Evolutionary conservation across 2,888 invertebrate genomes (phyloP).

Genomic region (Drosophila atroscutellata): DNA sequence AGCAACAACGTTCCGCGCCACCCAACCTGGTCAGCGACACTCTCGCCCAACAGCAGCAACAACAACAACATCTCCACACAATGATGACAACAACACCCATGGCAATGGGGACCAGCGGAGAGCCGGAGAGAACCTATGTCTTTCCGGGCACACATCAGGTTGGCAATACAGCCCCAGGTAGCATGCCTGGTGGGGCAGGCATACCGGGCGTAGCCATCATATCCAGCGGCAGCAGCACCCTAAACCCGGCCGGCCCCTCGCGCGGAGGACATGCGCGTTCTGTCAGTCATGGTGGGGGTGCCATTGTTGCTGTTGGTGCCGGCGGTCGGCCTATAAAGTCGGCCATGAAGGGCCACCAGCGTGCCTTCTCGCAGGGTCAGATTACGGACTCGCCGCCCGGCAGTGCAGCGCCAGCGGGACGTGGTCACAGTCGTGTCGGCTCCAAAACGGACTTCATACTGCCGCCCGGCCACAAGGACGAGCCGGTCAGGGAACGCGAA

Average conservation of each 20-base stretch:
- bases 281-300: slow-evolving; percentile 92
- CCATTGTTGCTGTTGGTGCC: slow-evolving; percentile 77
- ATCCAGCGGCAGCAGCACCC: slow-evolving; percentile 47
- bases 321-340: slow-evolving; percentile 90
- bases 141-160: slow-evolving; percentile 80
- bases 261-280: slow-evolving; percentile 90
- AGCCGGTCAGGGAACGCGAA: slow-evolving; percentile 88
- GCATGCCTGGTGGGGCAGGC: slow-evolving; percentile 67
- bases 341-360: slow-evolving; percentile 90
- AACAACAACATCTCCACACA: slow-evolving; percentile 21
- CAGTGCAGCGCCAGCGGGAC: slow-evolving; percentile 79
- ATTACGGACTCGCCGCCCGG: slow-evolving; percentile 88
- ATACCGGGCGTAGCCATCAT: slow-evolving; percentile 73
- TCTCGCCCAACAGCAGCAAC: slow-evolving; percentile 28
- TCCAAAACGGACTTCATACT: slow-evolving; percentile 95
- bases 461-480: slow-evolving; percentile 93
- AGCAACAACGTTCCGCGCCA: slow-evolving; percentile 82
- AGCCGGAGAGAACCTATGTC: slow-evolving; percentile 84
- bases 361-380: slow-evolving; percentile 95
- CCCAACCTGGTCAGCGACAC: slow-evolving; percentile 68
- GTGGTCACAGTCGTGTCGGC: slow-evolving; percentile 92
- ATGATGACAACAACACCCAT: slow-evolving; percentile 39
- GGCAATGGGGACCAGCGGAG: slow-evolving; percentile 45
- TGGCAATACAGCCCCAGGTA: slow-evolving; percentile 60
- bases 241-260: slow-evolving; percentile 53